These are phyloP conservation scores for Typhlomys cinereus DNA, from an alignment of 2,113 vertebrate species.

Conservation along the genomic window DNA sequence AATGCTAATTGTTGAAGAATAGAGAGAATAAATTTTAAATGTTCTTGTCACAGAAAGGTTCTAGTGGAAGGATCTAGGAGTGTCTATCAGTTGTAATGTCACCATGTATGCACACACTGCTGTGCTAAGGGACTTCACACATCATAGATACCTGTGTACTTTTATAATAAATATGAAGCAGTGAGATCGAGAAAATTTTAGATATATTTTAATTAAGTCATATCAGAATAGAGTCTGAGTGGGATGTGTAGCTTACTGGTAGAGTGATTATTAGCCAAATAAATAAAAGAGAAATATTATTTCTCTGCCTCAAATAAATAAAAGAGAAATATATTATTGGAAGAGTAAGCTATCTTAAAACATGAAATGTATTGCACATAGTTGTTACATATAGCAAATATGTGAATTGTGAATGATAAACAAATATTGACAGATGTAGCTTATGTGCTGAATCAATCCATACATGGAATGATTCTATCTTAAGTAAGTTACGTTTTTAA, in stretches of 20 bases:
- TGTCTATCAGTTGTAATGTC: not conserved
- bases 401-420: not conserved
- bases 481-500: not conserved
- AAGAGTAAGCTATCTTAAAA: slow-evolving; percentile 27
- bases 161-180: not conserved
- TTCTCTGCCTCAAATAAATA: not conserved
- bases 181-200: not conserved
- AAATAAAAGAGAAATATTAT: not conserved
- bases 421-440: not conserved
- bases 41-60: not conserved
- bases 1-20: not conserved
- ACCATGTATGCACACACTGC: not conserved
- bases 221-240: slow-evolving; percentile 12
- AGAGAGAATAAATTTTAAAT: not conserved
- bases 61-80: not conserved
- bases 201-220: not conserved
- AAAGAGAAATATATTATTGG: not conserved
- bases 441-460: not conserved
- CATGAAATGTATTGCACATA: not conserved
- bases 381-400: not conserved
- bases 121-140: not conserved
- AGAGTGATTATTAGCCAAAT: not conserved
- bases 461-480: not conserved
- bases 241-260: not conserved
- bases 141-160: not conserved